phyloP scores from a whole-genome alignment of 2,797 vertebrate genomes.

The Paguma larvata region DNA sequence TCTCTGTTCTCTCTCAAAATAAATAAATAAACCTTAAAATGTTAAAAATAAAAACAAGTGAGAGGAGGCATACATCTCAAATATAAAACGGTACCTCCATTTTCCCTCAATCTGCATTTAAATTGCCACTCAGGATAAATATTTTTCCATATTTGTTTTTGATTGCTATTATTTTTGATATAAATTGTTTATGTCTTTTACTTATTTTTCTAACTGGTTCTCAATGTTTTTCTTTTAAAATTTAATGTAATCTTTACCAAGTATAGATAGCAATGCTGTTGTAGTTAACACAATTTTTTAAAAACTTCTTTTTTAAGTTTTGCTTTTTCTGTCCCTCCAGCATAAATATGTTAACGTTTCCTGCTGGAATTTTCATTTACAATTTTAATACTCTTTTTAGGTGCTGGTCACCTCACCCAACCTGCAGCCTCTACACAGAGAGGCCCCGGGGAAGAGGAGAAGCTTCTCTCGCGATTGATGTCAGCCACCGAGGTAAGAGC shows the following conservation, averaged over 20 bases:
- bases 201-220: conserved; percentile 43
- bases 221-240: conserved; percentile 62
- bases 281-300: conserved; percentile 36
- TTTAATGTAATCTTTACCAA: background rate
- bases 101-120: conserved; percentile 31
- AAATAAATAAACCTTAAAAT: no score
- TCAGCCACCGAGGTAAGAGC: background rate
- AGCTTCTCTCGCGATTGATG: conserved; percentile 40
- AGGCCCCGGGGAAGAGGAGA: conserved; percentile 40
- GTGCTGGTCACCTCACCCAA: conserved; percentile 33
- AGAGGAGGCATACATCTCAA: background rate
- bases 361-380: conserved; percentile 55
- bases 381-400: conserved; percentile 53
- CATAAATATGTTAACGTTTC: conserved; percentile 19
- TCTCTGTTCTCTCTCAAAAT: no score
- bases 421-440: background rate
- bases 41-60: background rate
- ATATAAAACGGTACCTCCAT: background rate
- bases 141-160: conserved; percentile 1
- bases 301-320: background rate
- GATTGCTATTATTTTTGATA: background rate
- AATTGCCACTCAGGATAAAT: conserved; percentile 25
- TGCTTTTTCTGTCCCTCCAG: background rate
- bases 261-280: background rate
- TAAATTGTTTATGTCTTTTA: conserved; percentile 31